Base-by-base conservation (phyloP, 2,888 invertebrate species). In the Eupsilia transversa region DNA sequence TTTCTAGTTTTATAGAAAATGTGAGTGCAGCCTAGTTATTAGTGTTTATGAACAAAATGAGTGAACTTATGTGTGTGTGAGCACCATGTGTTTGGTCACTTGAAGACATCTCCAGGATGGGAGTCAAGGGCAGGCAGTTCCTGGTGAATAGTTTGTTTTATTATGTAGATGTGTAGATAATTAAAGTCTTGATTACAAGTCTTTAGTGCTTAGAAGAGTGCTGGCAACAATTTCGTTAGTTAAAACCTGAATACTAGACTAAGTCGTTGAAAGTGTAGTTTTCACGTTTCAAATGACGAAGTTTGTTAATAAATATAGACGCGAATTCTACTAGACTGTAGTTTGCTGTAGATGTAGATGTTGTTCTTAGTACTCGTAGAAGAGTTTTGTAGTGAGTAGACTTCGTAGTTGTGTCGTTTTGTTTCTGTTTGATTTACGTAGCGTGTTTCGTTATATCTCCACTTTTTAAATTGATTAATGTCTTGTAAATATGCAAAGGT, bases 121-220 rank as follows among this genome's bases (percentile, higher is more conserved):
- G 95, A 72, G 94, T 94, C 86, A 94, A 94, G 84, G 91, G 94
- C 85, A 92, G 93, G 93, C 83, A 83, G 66, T 94, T 91, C 75
- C 82, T 94, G 94, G 94, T 94, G 92, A 94, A 90, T 94, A 89
- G 79, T 59, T 83, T 70, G 61, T 74, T 64, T 74, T 61, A 43
- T 64, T 76, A 74, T 59, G 60, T 83, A 80, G 66, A 73, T n/a
- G 30, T 35, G 49, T 86, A 83, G 68, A 63, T 63, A 41, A n/a
- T 57, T 33, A 17, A 17, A n/a, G 7, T 27, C 1, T 20, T 12
- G 41, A 63, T 82, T 56, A 9, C 41, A 77, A 54, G 41, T 17
- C 9, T 61, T 41, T 81, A 56, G 38, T 20, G 7, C 33, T 56
- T 17, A 30, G 56, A 30, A 57, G 46, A 77, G 17, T 49, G 6